Evolutionary conservation across 2,888 invertebrate species (phyloP), one percentile per base, ranked within the genome.

Genomic region (Therioaphis trifolii): DNA sequence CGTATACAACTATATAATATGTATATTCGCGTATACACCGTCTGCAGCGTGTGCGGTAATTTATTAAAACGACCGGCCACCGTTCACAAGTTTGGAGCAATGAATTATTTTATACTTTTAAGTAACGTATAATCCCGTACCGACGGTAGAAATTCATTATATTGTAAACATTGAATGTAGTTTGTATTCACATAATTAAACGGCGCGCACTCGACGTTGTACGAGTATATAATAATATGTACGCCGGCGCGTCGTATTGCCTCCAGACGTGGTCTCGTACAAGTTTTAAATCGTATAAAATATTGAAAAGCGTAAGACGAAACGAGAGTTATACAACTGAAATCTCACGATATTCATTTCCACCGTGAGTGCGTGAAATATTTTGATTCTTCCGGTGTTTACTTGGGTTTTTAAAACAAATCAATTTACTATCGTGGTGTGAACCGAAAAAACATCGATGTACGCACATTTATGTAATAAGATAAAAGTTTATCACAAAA

Each of bases 71-170:
- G 46, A 46, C 71, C 18, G n/a, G 12, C 46, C 9, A 11, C 27
- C 61, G 66, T n/a, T 76, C 49, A 46, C 29, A 63, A 82, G 72
- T 82, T 82, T 72, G 35, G 49, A 35, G 49, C 71, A 72, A 71
- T 72, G 80, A 82, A 82, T 82, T 82, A 82, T 82, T 72, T 82
- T 72, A 49, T 46, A 72, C 72, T 72, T 82, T 82, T 82, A 82
- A 82, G 80, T 78, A 77, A 77, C 77, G 21, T 77, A 66, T 63
- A 15, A 3, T 35, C 35, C 77, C 55, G 55, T 15, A 24, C 49
- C 18, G 43, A 55, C 78, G 77, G 66, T 66, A 21, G 49, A 66
- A 52, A 66, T 66, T 66, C 66, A 35, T 66, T 77, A 77, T 35
- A 77, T 35, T 21, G 68, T 68, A 40, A 78, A 78, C 35, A 18